Evolutionary conservation across 2,113 vertebrate species (phyloP).

Genomic region (Ovis canadensis): DNA sequence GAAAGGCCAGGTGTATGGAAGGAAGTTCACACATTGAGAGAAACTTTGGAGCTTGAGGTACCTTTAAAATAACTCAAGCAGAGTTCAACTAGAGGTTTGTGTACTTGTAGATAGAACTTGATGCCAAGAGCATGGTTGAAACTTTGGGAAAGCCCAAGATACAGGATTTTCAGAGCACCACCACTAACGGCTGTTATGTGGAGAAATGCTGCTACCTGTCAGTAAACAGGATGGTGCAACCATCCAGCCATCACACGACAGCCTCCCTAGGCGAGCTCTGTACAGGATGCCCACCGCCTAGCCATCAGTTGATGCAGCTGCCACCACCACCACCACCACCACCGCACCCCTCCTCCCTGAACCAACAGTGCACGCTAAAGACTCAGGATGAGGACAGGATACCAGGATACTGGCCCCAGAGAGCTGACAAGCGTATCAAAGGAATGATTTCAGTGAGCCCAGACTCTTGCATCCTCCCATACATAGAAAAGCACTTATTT

Average conservation of each 20-base stretch:
- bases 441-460: background rate
- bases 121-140: background rate
- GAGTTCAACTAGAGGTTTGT: background rate
- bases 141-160: background rate
- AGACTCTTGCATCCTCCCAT: background rate
- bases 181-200: background rate
- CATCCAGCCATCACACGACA: background rate
- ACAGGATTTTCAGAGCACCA: background rate
- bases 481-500: background rate
- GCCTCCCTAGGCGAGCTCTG: background rate
- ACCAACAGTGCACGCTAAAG: background rate
- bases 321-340: background rate
- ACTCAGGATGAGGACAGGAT: background rate
- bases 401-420: background rate
- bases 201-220: background rate
- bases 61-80: background rate
- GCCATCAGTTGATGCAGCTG: background rate
- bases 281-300: background rate
- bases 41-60: background rate
- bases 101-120: background rate
- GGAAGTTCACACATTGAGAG: background rate
- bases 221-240: background rate
- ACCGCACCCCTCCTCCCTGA: background rate
- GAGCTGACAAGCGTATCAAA: background rate
- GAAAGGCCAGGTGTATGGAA: background rate